Base-by-base conservation (phyloP, 2,888 invertebrate species). In the Eucera pruinosa region DNA sequence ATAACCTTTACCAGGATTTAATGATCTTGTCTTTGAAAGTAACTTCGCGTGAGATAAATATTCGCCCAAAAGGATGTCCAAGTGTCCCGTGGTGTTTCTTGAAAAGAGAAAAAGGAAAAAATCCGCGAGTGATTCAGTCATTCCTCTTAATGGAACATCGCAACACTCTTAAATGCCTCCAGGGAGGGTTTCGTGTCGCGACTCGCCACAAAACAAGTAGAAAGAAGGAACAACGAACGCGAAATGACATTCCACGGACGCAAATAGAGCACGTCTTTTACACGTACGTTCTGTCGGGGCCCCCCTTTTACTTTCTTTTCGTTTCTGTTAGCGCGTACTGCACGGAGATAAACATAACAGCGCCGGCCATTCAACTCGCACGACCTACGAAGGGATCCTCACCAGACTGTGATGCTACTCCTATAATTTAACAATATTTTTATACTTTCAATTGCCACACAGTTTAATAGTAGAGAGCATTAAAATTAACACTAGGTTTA, bases 301-400 rank as follows among this genome's bases (percentile, higher is more conserved):
- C 64, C 73, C n/a, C 43, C 64, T 71, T 47, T 73, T 77, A 73
- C 57, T 80, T 73, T 73, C 73, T 57, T 52, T 39, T 65, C 68
- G 50, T 65, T 48, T 67, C 68, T 77, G 72, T 73, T 78, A 47
- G 62, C 65, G 72, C 58, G 62, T 66, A 71, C 76, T 76, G 61
- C 64, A 25, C 68, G 20, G 58, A 75, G 78, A 78, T 84, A 84
- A 84, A 82, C 82, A 84, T 78, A 78, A 78, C 81, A 82, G 64
- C 60, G 23, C n/a, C 78, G 88, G 86, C 80, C 88, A 78, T 88
- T 88, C 87, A 88, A 87, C 88, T 81, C 82, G 73, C 60, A 39
- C 54, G 39, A 54, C 69, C 72, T 57, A 60, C 50, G 43, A 50
- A 33, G 36, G 23, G 43, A 36, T 57, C 50, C 65, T 41, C 47